Evolutionary conservation across 2,797 vertebrate genomes (phyloP).

Genomic region (Tadarida brasiliensis): DNA sequence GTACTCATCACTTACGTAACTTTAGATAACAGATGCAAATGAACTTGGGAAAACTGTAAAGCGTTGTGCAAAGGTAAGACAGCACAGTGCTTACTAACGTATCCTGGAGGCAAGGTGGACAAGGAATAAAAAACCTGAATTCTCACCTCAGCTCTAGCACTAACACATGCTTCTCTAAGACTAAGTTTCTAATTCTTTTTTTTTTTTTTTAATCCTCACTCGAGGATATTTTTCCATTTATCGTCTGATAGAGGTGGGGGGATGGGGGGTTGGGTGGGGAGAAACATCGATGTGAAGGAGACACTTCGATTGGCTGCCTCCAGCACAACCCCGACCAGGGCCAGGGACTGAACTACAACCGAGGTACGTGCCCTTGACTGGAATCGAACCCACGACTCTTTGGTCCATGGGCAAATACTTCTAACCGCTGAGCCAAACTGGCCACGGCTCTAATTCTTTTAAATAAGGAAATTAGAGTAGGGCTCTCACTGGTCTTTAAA

Average conservation of each 20-base stretch:
- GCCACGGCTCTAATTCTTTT: constrained; percentile 43
- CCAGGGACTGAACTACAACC: too few species aligned
- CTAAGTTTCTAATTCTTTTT: constrained; percentile 56
- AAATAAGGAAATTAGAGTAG: constrained; percentile 26
- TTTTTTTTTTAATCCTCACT: too few species aligned
- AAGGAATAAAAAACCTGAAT: background rate
- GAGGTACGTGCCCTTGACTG: too few species aligned
- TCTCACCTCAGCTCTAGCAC: background rate
- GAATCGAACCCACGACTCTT: too few species aligned
- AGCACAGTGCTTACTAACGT: background rate
- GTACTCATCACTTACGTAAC: background rate
- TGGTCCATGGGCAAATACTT: too few species aligned
- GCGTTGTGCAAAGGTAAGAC: background rate
- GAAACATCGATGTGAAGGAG: too few species aligned
- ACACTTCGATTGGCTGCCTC: too few species aligned
- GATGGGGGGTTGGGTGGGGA: too few species aligned
- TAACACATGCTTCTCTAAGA: constrained; percentile 37
- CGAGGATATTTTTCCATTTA: too few species aligned
- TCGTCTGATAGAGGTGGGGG: too few species aligned
- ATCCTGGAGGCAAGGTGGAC: background rate
- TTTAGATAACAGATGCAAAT: constrained; percentile 48
- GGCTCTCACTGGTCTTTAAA: constrained; percentile 43
- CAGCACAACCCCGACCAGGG: too few species aligned
- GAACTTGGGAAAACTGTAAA: background rate
- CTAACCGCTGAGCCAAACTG: too few species aligned